Base-by-base conservation (phyloP, 2,797 vertebrate genomes). In the Parotocinclus haroldoi region DNA sequence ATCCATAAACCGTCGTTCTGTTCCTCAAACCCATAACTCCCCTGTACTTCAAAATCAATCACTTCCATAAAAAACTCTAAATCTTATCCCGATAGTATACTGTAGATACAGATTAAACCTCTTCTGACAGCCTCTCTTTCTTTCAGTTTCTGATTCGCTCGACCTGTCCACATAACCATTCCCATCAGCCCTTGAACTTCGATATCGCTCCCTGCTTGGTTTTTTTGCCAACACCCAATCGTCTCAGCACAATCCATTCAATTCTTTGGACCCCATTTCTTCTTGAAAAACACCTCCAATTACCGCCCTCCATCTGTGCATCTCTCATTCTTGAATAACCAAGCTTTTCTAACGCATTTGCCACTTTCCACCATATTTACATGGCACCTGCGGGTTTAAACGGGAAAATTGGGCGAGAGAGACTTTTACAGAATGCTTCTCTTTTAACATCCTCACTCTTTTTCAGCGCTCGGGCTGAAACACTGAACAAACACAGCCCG, bases 381-480 rank as follows among this genome's bases (percentile, higher is more conserved):
- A 86, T 86, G 84, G 84, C 80, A 82, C 78, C 46, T 16, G 45
- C 52, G 78, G 80, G 80, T 77, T 84, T n/a, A n/a, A 67, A 83
- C 68, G 77, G 63, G 16, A 58, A 80, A 81, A 73, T 78, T 78
- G 79, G 72, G n/a, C 53, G 74, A 85, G 81, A 74, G 69, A 79
- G 80, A 63, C 77, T 81, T 81, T 78, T 79, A 86, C 84, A 86
- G 88, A 89, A 87, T 40, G 73, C 75, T 81, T 79, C 72, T 72
- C 77, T 73, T 87, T 87, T 88, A 88, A 90, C 88, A 87, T 86
- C 85, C 74, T 86, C 74, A 78, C 72, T 61, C 71, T 72, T 54
- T 40, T 66, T 52, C 52, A 14, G 60, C 57, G 1, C 11, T 52
- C 7, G 1, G 52, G 63, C 48, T 44, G 18, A 80, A 79, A 66